Evolutionary conservation across 2,113 vertebrate genomes (phyloP).

Genomic region (Larimichthys crocea): DNA sequence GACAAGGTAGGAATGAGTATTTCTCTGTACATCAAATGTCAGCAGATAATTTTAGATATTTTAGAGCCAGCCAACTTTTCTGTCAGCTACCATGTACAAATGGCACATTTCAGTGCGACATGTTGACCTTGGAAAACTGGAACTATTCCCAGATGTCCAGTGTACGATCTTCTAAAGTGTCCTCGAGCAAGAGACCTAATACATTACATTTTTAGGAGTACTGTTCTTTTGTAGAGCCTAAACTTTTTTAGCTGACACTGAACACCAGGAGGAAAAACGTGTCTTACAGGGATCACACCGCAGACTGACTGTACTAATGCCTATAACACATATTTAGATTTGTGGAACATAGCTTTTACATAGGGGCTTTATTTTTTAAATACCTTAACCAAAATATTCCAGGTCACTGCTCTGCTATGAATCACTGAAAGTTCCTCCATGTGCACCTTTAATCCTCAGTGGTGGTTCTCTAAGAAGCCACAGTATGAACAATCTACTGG

Average conservation of each 20-base stretch:
- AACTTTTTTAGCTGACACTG: neutral
- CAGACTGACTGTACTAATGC: neutral
- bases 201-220: neutral
- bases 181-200: neutral
- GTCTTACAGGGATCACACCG: neutral
- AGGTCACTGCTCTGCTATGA: neutral
- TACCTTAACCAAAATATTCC: neutral
- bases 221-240: neutral
- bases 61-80: neutral
- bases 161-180: neutral
- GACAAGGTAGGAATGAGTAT: slow-evolving; percentile 60
- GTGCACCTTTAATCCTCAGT: slow-evolving; percentile 70
- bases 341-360: too few species aligned
- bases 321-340: neutral
- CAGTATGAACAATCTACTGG: slow-evolving; percentile 90
- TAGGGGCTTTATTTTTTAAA: too few species aligned
- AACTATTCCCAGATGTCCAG: neutral
- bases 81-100: neutral
- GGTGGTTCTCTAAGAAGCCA: slow-evolving; percentile 85
- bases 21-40: too few species aligned
- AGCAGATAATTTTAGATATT: neutral
- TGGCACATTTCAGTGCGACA: neutral
- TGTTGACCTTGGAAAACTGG: neutral
- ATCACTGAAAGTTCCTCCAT: neutral
- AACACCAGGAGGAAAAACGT: neutral